phyloP scores from a whole-genome alignment of 2,888 invertebrate species.

The Andrena fulva region DNA sequence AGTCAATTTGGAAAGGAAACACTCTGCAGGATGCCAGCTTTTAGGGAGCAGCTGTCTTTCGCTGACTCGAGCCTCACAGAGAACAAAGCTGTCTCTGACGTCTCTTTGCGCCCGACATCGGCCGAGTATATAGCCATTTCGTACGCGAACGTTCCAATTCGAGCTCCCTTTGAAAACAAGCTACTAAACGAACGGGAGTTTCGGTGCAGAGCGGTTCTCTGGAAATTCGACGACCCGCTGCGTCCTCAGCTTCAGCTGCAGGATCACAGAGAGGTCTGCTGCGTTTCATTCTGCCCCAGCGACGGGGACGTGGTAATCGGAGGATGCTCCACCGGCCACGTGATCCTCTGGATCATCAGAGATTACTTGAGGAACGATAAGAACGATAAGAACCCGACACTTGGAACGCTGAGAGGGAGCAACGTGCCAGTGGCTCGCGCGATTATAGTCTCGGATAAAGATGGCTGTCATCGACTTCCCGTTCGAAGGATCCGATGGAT shows the following conservation, averaged over 20 bases:
- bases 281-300: slow-evolving; percentile 81
- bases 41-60: slow-evolving; percentile 76
- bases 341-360: slow-evolving; percentile 79
- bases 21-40: slow-evolving; percentile 21
- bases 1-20: too few relatives aligned
- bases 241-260: slow-evolving; percentile 75
- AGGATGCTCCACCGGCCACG: slow-evolving; percentile 81
- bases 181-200: slow-evolving; percentile 9
- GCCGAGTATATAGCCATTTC: slow-evolving; percentile 71
- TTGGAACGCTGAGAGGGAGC: background rate
- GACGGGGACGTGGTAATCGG: slow-evolving; percentile 79
- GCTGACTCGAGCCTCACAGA: slow-evolving; percentile 72
- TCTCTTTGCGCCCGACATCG: slow-evolving; percentile 79
- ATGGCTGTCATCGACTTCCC: slow-evolving; percentile 74
- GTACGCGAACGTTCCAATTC: slow-evolving; percentile 62
- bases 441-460: slow-evolving; percentile 56
- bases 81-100: slow-evolving; percentile 76
- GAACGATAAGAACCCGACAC: background rate
- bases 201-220: slow-evolving; percentile 68
- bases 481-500: slow-evolving; percentile 81
- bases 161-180: background rate
- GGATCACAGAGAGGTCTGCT: slow-evolving; percentile 77
- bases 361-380: slow-evolving; percentile 7
- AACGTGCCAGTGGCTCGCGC: slow-evolving; percentile 23
- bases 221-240: slow-evolving; percentile 75